Evolutionary conservation across 2,113 vertebrate genomes (phyloP).

Genomic region (Lagopus leucura): DNA sequence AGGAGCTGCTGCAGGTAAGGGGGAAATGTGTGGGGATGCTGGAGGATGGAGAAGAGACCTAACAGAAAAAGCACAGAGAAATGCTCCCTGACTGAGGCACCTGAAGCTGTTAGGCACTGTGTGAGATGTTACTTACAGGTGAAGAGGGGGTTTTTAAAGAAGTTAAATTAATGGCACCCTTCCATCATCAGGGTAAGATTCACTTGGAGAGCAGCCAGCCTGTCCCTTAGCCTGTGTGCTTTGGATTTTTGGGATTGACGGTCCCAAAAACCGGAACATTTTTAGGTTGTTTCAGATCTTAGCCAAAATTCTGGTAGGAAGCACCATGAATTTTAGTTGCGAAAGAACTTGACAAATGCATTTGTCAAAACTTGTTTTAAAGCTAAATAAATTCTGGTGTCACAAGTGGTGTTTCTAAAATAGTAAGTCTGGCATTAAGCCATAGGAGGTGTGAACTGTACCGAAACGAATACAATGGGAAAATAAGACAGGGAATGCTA

Average conservation of each 20-base stretch:
- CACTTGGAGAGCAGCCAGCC: not conserved
- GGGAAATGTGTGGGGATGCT: not conserved
- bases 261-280: not conserved
- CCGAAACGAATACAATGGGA: not conserved
- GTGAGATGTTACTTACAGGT: not conserved
- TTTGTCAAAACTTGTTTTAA: not conserved
- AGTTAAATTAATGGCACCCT: not conserved
- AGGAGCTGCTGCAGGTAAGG: not conserved
- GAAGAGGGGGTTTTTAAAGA: not conserved
- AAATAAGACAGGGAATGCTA: not conserved
- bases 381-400: not conserved
- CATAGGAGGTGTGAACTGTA: not conserved
- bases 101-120: not conserved
- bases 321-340: not conserved
- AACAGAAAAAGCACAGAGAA: not conserved
- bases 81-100: rapidly evolving
- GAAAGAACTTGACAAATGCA: not conserved
- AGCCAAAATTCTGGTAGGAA: not conserved
- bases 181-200: not conserved
- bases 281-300: not conserved
- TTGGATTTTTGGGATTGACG: not conserved
- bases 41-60: not conserved
- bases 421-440: not conserved
- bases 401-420: not conserved
- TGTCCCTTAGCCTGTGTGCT: rapidly evolving